Evolutionary conservation across 2,113 vertebrate genomes (phyloP), one percentile per base, ranked within the genome.

Genomic region (Emberiza fucata): DNA sequence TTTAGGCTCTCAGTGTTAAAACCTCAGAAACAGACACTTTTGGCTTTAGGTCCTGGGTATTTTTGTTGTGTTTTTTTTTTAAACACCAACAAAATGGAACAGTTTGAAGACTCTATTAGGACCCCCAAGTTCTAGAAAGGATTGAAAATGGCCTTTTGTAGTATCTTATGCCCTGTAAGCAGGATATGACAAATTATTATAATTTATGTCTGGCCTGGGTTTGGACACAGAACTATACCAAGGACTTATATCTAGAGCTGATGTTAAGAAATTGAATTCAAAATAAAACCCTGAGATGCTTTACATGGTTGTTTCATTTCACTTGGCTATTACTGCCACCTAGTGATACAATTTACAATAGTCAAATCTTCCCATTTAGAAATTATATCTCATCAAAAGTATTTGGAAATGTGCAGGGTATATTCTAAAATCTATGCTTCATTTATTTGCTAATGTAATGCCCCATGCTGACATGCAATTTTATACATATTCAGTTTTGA

Each of bases 241-340:
- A 59, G 15, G 8, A 16, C 69, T 86, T 54, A 33, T 42, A 57
- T 42, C 21, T 51, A 65, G 29, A 37, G 28, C 37, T 6, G 4
- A 53, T 50, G 39, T 29, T 63, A 39, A 71, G 71, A 93, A 24
- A 72, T 6, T 77, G 33, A 85, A 65, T 70, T 48, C 2, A 70
- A 59, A 85, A 42, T 24, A 56, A 94, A 86, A 15, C 15, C 12
- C 14, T 27, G 17, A 79, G 13, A 17, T 2, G 10, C 19, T 61
- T 51, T n/a, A 16, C 11, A 3, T 4, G 5, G 6, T 35, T 51
- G 2, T 57, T 80, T 79, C 42, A 40, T 88, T 94, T 95, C 64
- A 42, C 51, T 95, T 95, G 64, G n/a, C 44, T 78, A 12, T 87
- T 93, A 79, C 95, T 97, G 97, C 97, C 97, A 97, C 79, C 97